These are phyloP conservation scores for Hylaeus anthracinus DNA, from an alignment of 1,140 invertebrate genomes.

Conservation along the genomic window DNA sequence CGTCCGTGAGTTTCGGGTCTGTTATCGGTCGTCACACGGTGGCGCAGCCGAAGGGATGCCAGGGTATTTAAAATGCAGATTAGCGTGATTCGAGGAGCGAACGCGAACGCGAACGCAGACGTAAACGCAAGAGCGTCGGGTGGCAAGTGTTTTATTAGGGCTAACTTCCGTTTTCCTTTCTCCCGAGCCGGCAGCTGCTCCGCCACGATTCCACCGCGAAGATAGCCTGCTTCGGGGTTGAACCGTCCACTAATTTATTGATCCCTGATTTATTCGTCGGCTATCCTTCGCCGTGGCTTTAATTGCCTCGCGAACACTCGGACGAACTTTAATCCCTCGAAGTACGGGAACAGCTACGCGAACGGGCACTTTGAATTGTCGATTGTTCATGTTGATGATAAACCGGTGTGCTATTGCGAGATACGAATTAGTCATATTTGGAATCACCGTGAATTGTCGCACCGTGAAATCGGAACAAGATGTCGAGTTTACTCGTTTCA, in stretches of 20 bases:
- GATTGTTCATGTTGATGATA: no score
- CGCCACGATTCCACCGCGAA: slow-evolving; percentile 55
- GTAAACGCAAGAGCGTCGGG: slow-evolving; percentile 64
- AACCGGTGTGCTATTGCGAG: no score
- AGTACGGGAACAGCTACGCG: slow-evolving; percentile 3
- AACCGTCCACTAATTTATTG: slow-evolving; percentile 71
- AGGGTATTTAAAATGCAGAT: slow-evolving; percentile 74
- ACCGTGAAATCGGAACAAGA: no score
- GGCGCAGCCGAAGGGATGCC: slow-evolving; percentile 11
- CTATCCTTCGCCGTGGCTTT: slow-evolving; percentile 50
- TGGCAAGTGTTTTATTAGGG: slow-evolving; percentile 70
- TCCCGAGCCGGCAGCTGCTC: slow-evolving; percentile 25
- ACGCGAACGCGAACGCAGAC: slow-evolving; percentile 53
- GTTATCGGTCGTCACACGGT: slow-evolving; percentile 48
- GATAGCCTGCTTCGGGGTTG: slow-evolving; percentile 65
- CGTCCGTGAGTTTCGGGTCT: slow-evolving; percentile 33
- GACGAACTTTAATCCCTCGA: slow-evolving; percentile 59
- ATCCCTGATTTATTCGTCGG: slow-evolving; percentile 69
- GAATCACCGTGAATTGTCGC: no score
- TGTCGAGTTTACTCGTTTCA: not conserved
- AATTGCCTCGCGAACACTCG: slow-evolving; percentile 59
- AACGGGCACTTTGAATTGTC: no score
- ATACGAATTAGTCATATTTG: no score
- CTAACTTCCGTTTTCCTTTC: slow-evolving; percentile 62
- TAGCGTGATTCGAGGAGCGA: slow-evolving; percentile 54